Evolutionary conservation across 2,888 invertebrate genomes (phyloP).

Genomic region (Lepidonotus clava): DNA sequence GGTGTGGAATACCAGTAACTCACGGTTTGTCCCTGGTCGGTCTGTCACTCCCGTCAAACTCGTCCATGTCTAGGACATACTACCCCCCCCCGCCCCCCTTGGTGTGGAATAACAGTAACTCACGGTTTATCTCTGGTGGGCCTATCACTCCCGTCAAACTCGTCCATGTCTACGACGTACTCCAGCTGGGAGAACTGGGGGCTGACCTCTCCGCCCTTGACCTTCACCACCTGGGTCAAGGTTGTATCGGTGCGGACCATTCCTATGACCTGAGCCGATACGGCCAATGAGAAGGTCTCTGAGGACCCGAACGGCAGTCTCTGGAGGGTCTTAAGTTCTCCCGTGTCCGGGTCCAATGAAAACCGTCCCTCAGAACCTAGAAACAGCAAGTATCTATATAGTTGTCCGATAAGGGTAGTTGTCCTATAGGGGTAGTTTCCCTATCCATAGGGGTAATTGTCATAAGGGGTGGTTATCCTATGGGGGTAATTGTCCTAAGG

Average conservation of each 20-base stretch:
- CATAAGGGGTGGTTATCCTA: too few relatives aligned
- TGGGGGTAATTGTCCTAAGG: too few relatives aligned
- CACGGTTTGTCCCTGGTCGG: background rate
- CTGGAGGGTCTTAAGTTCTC: slow-evolving; percentile 59
- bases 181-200: slow-evolving; percentile 63
- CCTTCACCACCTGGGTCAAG: slow-evolving; percentile 60
- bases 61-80: slow-evolving; percentile 60
- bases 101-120: too few relatives aligned
- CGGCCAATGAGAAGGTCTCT: slow-evolving; percentile 54
- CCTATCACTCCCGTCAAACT: slow-evolving; percentile 24
- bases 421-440: too few relatives aligned
- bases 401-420: too few relatives aligned
- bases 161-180: slow-evolving; percentile 60
- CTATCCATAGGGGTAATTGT: too few relatives aligned
- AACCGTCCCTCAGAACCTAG: slow-evolving; percentile 61
- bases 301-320: slow-evolving; percentile 55
- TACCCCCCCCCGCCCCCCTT: too few relatives aligned
- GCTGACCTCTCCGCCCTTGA: slow-evolving; percentile 56
- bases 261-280: slow-evolving; percentile 62
- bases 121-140: background rate
- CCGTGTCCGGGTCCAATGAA: slow-evolving; percentile 59
- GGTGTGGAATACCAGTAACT: too few relatives aligned
- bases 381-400: too few relatives aligned
- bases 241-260: slow-evolving; percentile 40
- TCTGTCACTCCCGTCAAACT: slow-evolving; percentile 26